A percentile compares a stretch with the other conserved stretches of the same genome.
These are phyloP conservation scores for Diarsia mendica DNA, from an alignment of 2,888 invertebrate genomes.

Conservation along the genomic window DNA sequence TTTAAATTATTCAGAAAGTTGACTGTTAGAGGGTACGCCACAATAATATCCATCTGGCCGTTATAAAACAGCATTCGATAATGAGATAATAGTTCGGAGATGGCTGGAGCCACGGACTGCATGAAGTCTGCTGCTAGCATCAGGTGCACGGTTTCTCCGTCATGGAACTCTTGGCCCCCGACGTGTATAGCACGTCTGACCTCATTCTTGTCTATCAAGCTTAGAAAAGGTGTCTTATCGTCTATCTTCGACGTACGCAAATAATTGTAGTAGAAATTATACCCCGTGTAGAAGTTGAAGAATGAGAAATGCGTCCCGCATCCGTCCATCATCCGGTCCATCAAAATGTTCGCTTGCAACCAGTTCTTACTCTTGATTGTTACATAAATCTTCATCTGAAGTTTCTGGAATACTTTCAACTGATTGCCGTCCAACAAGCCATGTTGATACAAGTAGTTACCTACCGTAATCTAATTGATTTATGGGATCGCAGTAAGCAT, in stretches of 20 bases:
- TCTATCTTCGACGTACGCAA: conserved; percentile 87
- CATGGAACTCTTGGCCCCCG: conserved; percentile 89
- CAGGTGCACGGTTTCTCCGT: conserved; percentile 85
- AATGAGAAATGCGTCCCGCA: conserved; percentile 76
- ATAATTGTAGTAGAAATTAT: conserved; percentile 93
- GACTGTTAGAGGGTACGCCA: conserved; percentile 90
- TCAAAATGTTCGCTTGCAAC: conserved; percentile 92
- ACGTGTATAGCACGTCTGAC: conserved; percentile 91
- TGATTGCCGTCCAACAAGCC: conserved; percentile 91
- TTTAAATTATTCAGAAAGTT: conserved; percentile 92
- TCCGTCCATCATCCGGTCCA: conserved; percentile 91
- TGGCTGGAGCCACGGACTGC: conserved; percentile 88
- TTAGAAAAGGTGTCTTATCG: conserved; percentile 79
- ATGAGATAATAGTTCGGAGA: conserved; percentile 84
- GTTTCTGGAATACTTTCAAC: conserved; percentile 87
- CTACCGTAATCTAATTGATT: conserved; percentile 88
- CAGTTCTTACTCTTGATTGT: conserved; percentile 92
- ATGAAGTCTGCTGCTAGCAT: conserved; percentile 90
- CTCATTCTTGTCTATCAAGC: conserved; percentile 76
- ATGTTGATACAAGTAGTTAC: conserved; percentile 85
- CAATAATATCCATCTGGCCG: conserved; percentile 92
- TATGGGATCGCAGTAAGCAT: conserved; percentile 87
- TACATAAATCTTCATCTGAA: conserved; percentile 88
- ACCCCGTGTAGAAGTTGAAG: conserved; percentile 93
- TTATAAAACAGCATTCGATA: conserved; percentile 91